Conservation (phyloP, 1,140 invertebrate genomes). For the Colletes latitarsis region DNA sequence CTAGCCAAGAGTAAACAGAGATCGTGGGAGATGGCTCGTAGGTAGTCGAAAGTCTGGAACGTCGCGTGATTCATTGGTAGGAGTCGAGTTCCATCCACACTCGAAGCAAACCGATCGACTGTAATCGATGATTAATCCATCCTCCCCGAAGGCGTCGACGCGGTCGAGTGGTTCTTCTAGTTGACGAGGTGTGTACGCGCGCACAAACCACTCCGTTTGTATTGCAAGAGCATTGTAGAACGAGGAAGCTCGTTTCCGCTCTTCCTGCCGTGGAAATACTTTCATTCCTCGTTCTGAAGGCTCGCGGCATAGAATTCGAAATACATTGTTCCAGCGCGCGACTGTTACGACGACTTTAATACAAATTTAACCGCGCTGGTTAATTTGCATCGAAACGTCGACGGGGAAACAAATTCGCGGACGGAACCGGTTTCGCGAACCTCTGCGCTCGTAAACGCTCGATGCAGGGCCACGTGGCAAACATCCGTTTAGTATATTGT, state of each 20-base stretch:
- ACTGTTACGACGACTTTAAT: not conserved
- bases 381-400: not conserved
- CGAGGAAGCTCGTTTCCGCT: constrained; percentile 11
- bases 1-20: not conserved
- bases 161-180: constrained; percentile 38
- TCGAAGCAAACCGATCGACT: constrained; percentile 38
- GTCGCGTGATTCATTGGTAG: constrained; percentile 9
- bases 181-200: constrained; percentile 23
- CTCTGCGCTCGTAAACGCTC: too few species aligned
- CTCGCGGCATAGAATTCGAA: not conserved
- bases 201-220: constrained; percentile 8
- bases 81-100: constrained; percentile 7
- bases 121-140: constrained; percentile 61
- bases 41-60: constrained; percentile 2
- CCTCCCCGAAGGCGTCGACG: constrained; percentile 34
- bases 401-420: not conserved
- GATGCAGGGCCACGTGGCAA: too few species aligned
- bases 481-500: too few species aligned
- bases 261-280: not conserved
- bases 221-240: constrained; percentile 12
- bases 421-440: too few species aligned
- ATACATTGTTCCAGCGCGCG: not conserved
- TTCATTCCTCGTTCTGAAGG: not conserved
- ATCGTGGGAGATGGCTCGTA: not conserved
- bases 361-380: constrained; percentile 16